Evolutionary conservation across 2,888 invertebrate species (phyloP), one percentile per base, ranked within the genome.

Genomic region (Arge pagana): DNA sequence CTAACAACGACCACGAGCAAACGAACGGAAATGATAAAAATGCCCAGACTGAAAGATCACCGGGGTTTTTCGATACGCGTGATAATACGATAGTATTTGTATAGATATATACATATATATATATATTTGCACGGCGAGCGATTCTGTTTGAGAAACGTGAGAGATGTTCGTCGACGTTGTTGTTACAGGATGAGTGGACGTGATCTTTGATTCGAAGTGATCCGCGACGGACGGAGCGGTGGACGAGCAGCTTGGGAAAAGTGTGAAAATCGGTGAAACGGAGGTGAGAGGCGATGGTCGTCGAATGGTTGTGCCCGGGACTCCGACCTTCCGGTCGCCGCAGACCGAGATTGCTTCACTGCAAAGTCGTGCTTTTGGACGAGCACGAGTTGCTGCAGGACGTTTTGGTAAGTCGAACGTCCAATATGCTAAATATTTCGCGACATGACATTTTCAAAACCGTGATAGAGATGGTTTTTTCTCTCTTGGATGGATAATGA

Each of bases 341-440:
- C 64, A 81, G 83, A 74, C 82, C 85, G 66, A 83, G 83, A 72
- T 81, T 83, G 59, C 78, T 83, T 70, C 85, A 85, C 69, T 90
- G 89, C 80, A 91, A 93, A 78, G 89, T 94, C 67, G 87, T 94
- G 70, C 84, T 94, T 63, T 84, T 94, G 66, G 94, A 94, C 76
- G 93, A 93, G 73, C 87, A 93, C 69, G 93, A 94, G 75, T 85
- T 94, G 57, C 82, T 93, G 61, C 91, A 93, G 73, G 94, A 94
- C 78, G 85, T 93, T 70, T 88, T 90, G 87, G 93, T 92, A 78
- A 82, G 82, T 74, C n/a, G n/a, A n/a, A n/a, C n/a, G n/a, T n/a
- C n/a, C n/a, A n/a, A n/a, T n/a, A n/a, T n/a, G n/a, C n/a, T n/a
- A n/a, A n/a, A n/a, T n/a, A n/a, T n/a, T n/a, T n/a, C n/a, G n/a